Evolutionary conservation across 2,888 invertebrate species (phyloP).

Genomic region (Monopis laevigella): DNA sequence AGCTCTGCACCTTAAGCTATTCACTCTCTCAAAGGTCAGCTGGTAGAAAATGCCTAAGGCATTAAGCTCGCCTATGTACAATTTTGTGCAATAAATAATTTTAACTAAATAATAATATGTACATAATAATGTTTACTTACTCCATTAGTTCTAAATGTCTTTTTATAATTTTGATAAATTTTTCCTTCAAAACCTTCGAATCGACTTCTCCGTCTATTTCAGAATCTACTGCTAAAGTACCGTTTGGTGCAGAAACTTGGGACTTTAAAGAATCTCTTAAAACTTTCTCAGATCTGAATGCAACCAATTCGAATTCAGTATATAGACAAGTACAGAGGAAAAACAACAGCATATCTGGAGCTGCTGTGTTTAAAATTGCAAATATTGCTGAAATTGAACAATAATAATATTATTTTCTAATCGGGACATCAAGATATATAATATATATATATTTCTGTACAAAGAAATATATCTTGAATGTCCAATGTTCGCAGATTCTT

Average conservation of each 20-base stretch:
- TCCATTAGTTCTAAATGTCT: slow-evolving; percentile 1
- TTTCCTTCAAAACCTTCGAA: neutral
- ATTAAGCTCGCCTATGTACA: too few relatives aligned
- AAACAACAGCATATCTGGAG: neutral
- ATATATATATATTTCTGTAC: too few relatives aligned
- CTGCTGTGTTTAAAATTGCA: slow-evolving; percentile 1
- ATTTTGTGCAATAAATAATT: too few relatives aligned
- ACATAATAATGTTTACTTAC: too few relatives aligned
- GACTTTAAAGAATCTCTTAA: slow-evolving; percentile 1
- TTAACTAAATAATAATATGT: too few relatives aligned
- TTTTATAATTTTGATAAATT: neutral
- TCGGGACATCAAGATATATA: too few relatives aligned
- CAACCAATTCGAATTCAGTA: neutral
- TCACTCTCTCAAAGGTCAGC: too few relatives aligned
- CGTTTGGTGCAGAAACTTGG: neutral
- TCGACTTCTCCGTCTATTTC: neutral
- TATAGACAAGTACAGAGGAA: slow-evolving; percentile 1
- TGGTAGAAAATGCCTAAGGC: too few relatives aligned
- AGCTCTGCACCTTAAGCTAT: too few relatives aligned
- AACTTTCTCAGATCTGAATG: neutral
- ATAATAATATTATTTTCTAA: too few relatives aligned
- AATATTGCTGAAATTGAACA: neutral
- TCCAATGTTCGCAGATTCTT: too few relatives aligned
- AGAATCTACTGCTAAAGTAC: neutral
- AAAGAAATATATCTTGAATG: too few relatives aligned